Evolutionary conservation across 2,113 vertebrate genomes (phyloP).

Genomic region (Ranitomeya variabilis): DNA sequence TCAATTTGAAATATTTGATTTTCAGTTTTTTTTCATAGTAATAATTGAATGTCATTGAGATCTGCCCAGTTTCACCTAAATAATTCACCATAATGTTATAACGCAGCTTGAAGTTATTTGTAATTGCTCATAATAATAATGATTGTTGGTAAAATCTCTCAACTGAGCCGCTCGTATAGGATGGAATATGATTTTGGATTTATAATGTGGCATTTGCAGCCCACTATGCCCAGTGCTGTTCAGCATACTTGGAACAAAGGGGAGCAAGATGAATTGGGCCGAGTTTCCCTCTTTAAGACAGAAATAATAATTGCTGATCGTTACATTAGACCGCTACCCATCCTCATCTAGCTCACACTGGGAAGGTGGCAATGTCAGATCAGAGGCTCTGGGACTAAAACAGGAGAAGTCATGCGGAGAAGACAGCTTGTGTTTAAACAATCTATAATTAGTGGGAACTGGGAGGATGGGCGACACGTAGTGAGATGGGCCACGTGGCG

Average conservation of each 20-base stretch:
- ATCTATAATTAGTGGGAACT: conserved; percentile 34
- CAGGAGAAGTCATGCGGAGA: conserved; percentile 41
- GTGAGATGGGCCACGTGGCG: conserved; percentile 31
- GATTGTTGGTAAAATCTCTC: too few species aligned
- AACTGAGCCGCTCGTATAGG: too few species aligned
- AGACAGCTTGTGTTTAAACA: conserved; percentile 53
- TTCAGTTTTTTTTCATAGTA: too few species aligned
- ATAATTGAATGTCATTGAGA: too few species aligned
- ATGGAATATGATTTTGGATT: background rate
- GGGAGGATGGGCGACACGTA: conserved; percentile 5
- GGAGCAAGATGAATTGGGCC: background rate
- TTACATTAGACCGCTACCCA: background rate
- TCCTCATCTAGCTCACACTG: background rate
- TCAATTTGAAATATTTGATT: too few species aligned
- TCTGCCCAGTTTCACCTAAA: too few species aligned
- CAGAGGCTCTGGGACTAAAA: conserved; percentile 50
- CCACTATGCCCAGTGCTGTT: background rate
- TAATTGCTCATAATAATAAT: too few species aligned
- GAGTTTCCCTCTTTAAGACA: background rate
- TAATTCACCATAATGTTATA: too few species aligned
- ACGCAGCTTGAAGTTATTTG: too few species aligned
- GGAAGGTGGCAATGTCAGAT: conserved; percentile 31
- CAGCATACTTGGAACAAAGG: background rate
- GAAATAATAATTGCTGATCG: background rate
- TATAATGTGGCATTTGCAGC: background rate